Evolutionary conservation across 2,113 vertebrate species (phyloP), one percentile per base, ranked within the genome.

Genomic region (Zosterops borbonicus): DNA sequence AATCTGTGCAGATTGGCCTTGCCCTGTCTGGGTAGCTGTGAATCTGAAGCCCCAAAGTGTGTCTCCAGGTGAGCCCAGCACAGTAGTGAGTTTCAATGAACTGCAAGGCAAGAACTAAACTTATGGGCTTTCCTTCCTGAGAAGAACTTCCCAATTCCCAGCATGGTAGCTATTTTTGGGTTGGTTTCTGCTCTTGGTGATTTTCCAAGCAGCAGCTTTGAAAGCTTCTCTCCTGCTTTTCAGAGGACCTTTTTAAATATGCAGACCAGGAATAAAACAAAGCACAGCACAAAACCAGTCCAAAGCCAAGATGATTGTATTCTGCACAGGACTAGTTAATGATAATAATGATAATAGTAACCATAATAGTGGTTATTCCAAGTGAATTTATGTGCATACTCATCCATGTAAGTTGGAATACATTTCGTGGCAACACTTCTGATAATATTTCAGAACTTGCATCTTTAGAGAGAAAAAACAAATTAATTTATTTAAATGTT

Each of bases 141-240:
- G 58, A 59, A 75, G 11, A 14, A 35, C 20, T 62, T 76, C 5
- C 18, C 16, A 33, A 0, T 79, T 70, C 31, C 27, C 18, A 37
- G 5, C 1, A 3, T 2, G 1, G 25, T 59, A 76, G 5, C 11
- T 64, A 3, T 7, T 83, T 60, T 41, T 3, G 31, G 0, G 9
- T 46, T 42, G 73, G 7, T 81, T 70, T 77, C n/a, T 87, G 11
- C n/a, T 76, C 9, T 64, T 2, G 1, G 28, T 49, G 11, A 4
- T 83, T 89, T 90, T 60, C 46, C n/a, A 77, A 90, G 63, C 37
- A 80, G 59, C 7, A 58, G 31, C 37, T 83, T 91, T 67, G 46
- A 42, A 83, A 78, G 14, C 4, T 37, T 62, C 27, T 69, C 46
- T 64, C 44, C 14, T 55, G 1, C 5, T 87, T 85, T 47, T 56